Percentiles rank a stretch among this genome's conserved stretches.
These are phyloP conservation scores for Microcebus tavaratra DNA, from an alignment of 2,113 vertebrate genomes.

Conservation along the genomic window DNA sequence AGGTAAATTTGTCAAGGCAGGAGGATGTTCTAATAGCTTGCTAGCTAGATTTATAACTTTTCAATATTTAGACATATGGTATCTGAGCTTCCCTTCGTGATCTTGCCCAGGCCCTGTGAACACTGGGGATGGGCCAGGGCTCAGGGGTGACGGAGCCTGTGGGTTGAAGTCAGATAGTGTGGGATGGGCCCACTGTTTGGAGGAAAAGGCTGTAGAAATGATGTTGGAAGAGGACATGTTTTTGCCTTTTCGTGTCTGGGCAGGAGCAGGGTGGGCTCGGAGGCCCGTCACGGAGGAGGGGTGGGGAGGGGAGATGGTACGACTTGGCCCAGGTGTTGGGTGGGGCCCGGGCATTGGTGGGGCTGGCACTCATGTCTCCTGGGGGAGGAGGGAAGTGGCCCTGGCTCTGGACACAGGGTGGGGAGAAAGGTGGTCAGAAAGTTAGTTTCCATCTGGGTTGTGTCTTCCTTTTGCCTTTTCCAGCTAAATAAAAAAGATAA, in stretches of 20 bases:
- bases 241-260: background rate
- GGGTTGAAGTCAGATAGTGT: background rate
- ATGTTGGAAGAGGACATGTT: background rate
- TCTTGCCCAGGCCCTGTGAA: background rate
- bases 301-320: too few relatives aligned
- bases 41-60: background rate
- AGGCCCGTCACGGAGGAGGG: background rate
- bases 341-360: background rate
- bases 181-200: background rate
- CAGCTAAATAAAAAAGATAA: background rate
- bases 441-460: background rate
- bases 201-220: background rate
- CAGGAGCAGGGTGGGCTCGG: background rate
- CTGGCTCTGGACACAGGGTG: fast-evolving
- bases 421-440: background rate
- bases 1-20: background rate
- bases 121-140: background rate
- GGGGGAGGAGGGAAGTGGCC: background rate
- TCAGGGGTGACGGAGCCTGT: fast-evolving
- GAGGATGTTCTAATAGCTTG: background rate
- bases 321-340: background rate
- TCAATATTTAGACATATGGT: background rate
- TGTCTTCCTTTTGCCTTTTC: background rate
- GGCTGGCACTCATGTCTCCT: background rate
- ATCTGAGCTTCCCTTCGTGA: background rate